A percentile compares a stretch with the other conserved stretches of the same genome.
Evolutionary conservation across 2,113 vertebrate species (phyloP).

Genomic region (Gracilinanus agilis): DNA sequence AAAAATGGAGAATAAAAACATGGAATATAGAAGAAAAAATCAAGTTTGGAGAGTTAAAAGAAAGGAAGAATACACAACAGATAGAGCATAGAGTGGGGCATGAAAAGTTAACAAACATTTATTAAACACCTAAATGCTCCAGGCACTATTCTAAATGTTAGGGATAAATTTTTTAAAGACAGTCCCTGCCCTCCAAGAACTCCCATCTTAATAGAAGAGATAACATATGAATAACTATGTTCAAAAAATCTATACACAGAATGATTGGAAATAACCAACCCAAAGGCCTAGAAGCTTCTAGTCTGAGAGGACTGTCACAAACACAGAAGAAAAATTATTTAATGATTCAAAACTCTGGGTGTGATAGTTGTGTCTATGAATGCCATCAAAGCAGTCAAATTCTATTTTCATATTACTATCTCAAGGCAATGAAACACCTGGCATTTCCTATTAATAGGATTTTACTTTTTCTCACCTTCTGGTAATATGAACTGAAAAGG

Average conservation of each 20-base stretch:
- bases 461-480: neutral
- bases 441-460: neutral
- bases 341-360: neutral
- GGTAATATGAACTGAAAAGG: neutral
- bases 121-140: neutral
- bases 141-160: neutral
- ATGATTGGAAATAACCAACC: neutral
- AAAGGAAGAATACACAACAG: neutral
- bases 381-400: neutral
- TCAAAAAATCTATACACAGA: neutral
- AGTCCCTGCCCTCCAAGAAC: neutral
- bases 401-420: neutral
- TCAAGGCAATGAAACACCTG: neutral
- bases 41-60: neutral
- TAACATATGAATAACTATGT: neutral
- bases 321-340: neutral
- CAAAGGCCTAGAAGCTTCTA: neutral
- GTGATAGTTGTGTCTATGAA: neutral
- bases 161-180: neutral
- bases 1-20: neutral
- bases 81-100: neutral
- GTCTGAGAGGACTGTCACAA: neutral
- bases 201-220: neutral
- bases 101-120: neutral
- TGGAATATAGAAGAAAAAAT: neutral